Evolutionary conservation across 2,113 vertebrate genomes (phyloP).

Genomic region (Lontra canadensis): DNA sequence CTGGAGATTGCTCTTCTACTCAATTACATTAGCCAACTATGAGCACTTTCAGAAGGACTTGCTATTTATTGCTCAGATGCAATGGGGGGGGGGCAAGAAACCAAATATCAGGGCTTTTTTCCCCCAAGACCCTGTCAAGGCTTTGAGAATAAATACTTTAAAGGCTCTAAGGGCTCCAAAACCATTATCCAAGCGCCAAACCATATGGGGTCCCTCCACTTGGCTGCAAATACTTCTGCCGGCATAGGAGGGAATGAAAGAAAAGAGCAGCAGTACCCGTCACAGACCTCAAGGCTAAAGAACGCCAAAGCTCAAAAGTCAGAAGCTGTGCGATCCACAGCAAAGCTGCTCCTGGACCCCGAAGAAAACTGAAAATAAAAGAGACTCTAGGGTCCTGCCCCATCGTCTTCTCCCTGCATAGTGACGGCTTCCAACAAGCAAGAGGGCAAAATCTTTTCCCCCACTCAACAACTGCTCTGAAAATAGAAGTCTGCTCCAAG

Average conservation of each 20-base stretch:
- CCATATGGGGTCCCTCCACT: neutral
- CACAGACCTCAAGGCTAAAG: neutral
- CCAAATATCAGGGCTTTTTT: neutral
- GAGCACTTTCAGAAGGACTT: conserved; percentile 50
- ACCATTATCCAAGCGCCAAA: conserved; percentile 31
- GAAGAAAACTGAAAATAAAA: neutral
- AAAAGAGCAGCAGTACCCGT: neutral
- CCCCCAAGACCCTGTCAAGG: neutral
- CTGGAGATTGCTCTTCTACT: conserved; percentile 53
- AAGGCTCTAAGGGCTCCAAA: conserved; percentile 38
- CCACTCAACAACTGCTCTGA: neutral
- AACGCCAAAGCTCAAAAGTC: neutral
- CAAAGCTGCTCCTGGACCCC: neutral
- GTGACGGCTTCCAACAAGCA: neutral
- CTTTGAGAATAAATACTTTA: conserved; percentile 33
- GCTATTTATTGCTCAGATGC: conserved; percentile 48
- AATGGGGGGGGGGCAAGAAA: neutral
- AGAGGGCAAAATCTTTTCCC: neutral
- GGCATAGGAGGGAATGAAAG: neutral
- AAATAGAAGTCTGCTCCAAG: neutral
- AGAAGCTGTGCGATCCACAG: neutral
- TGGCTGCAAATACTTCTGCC: neutral
- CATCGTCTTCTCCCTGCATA: neutral
- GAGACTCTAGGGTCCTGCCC: neutral
- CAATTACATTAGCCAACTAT: conserved; percentile 59